A percentile compares a stretch with the other conserved stretches of the same genome.
These are phyloP conservation scores for Clanis bilineata DNA, from an alignment of 2,888 invertebrate genomes.

Conservation along the genomic window DNA sequence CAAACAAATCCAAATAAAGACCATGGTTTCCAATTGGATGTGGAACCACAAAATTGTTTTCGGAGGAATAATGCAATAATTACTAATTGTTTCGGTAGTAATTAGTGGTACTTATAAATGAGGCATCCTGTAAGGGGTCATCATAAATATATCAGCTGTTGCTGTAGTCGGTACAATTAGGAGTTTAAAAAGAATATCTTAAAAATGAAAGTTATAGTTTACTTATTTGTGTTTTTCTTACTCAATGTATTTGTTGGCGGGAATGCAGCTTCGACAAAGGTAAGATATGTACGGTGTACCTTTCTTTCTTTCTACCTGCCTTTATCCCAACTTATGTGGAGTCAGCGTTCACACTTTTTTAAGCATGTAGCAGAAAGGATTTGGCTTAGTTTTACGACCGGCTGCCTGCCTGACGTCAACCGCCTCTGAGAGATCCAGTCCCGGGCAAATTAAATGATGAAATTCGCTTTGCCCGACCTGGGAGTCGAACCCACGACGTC, in stretches of 20 bases:
- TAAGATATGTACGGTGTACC: too few relatives aligned
- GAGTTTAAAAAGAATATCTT: background rate
- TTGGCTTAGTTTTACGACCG: too few relatives aligned
- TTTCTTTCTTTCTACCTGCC: too few relatives aligned
- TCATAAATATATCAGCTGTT: background rate
- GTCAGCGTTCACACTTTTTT: too few relatives aligned
- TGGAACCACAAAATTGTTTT: background rate
- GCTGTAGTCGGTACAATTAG: too few relatives aligned
- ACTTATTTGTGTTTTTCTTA: background rate
- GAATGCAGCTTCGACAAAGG: background rate
- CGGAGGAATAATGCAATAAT: background rate
- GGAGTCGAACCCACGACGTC: too few relatives aligned
- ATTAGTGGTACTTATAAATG: background rate
- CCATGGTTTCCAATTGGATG: background rate
- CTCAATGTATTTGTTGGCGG: background rate
- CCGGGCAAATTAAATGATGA: too few relatives aligned
- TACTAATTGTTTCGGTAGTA: background rate
- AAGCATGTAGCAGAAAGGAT: too few relatives aligned
- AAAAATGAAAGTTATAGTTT: background rate
- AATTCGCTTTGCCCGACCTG: too few relatives aligned
- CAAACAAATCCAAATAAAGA: background rate
- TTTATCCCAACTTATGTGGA: too few relatives aligned
- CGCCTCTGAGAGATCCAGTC: too few relatives aligned
- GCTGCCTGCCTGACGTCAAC: too few relatives aligned
- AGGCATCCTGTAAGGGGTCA: background rate